These are phyloP conservation scores for Megalonaias nervosa DNA, from an alignment of 1,140 invertebrate genomes.

Conservation along the genomic window DNA sequence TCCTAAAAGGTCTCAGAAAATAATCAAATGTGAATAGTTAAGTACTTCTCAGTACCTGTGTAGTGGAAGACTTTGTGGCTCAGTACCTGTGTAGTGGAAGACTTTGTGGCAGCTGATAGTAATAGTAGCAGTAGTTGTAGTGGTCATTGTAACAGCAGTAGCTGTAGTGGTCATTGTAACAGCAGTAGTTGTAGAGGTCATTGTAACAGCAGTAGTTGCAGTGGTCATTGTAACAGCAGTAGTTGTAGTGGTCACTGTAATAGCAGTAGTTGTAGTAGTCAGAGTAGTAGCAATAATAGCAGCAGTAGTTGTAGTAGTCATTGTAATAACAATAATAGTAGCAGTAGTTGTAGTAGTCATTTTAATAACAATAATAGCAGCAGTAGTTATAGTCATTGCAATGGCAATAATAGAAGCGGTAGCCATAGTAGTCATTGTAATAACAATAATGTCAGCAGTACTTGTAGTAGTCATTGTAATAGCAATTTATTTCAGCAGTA, in stretches of 20 bases:
- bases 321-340: slow-evolving; percentile 21
- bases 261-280: slow-evolving; percentile 15
- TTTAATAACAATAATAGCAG: slow-evolving; percentile 2
- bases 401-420: slow-evolving; percentile 13
- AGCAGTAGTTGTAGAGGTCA: slow-evolving; percentile 2
- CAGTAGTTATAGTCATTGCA: slow-evolving; percentile 9
- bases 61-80: too few species aligned
- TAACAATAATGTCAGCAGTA: slow-evolving; percentile 4
- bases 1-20: too few species aligned
- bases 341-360: slow-evolving; percentile 15
- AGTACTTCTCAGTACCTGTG: too few species aligned
- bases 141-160: slow-evolving; percentile 1
- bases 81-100: too few species aligned
- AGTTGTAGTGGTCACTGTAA: neutral
- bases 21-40: too few species aligned
- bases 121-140: neutral
- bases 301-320: slow-evolving; percentile 18
- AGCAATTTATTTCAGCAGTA: neutral
- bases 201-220: neutral
- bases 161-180: slow-evolving; percentile 3
- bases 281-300: neutral
- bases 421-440: slow-evolving; percentile 3
- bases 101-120: too few species aligned
- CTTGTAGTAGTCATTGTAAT: slow-evolving; percentile 19
- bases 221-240: neutral